Conservation (phyloP, 2,797 vertebrate species). For the Peromyscus attwateri region DNA sequence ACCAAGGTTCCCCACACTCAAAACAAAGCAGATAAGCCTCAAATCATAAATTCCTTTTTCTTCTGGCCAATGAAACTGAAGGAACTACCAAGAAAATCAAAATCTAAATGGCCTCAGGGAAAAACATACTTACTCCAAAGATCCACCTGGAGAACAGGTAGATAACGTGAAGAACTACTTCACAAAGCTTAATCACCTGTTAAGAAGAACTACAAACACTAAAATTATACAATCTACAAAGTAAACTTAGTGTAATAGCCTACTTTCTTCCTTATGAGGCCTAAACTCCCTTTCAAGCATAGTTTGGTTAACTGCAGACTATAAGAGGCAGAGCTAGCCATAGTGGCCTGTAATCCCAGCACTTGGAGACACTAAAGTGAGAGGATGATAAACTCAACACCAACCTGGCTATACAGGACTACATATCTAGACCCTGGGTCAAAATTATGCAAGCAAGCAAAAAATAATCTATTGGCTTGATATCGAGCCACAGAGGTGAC, state of each 20-base stretch:
- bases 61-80: conserved; percentile 11
- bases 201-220: background rate
- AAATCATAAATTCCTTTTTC: conserved; percentile 18
- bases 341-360: background rate
- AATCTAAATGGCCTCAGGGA: conserved; percentile 50
- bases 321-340: background rate
- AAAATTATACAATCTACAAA: background rate
- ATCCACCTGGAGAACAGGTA: background rate
- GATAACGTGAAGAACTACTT: background rate
- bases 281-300: background rate
- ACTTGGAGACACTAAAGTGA: background rate
- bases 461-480: background rate
- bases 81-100: conserved; percentile 52
- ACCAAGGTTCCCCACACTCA: conserved; percentile 40
- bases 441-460: background rate
- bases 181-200: background rate
- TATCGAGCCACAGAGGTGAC: background rate
- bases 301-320: background rate
- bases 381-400: background rate
- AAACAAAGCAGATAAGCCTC: conserved; percentile 28
- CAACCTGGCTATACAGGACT: background rate
- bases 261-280: background rate
- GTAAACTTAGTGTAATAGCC: background rate
- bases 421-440: background rate
- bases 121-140: conserved; percentile 11